phyloP scores from a whole-genome alignment of 2,113 vertebrate species.

The Pseudorectes ferrugineus region DNA sequence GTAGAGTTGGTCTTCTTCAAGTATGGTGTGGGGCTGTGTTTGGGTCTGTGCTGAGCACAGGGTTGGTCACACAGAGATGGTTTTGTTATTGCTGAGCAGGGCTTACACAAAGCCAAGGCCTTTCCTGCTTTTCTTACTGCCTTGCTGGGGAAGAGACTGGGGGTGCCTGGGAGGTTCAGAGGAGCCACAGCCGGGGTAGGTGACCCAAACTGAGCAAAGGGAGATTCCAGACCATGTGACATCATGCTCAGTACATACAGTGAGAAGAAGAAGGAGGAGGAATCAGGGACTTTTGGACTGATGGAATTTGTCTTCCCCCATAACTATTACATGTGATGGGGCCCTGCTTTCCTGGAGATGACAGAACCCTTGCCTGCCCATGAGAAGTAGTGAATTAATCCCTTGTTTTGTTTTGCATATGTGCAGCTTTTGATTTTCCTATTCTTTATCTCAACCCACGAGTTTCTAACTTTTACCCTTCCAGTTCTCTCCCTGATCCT shows the following conservation, averaged over 20 bases:
- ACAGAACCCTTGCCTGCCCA: background rate
- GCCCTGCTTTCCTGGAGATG: background rate
- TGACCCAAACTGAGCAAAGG: background rate
- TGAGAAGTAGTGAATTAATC: background rate
- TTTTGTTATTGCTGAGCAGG: too few relatives aligned
- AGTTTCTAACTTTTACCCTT: background rate
- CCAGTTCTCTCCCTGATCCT: background rate
- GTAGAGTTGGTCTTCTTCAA: too few relatives aligned
- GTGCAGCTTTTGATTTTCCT: background rate
- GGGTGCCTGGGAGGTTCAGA: background rate
- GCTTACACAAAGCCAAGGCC: too few relatives aligned
- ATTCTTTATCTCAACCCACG: background rate
- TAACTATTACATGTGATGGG: background rate
- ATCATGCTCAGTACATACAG: rapidly evolving
- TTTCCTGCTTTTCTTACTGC: rapidly evolving
- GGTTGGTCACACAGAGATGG: too few relatives aligned
- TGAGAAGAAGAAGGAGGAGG: background rate
- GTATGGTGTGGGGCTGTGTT: too few relatives aligned
- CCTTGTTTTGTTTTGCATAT: background rate
- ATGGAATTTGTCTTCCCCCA: background rate
- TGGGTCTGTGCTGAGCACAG: too few relatives aligned
- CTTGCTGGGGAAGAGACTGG: too few relatives aligned
- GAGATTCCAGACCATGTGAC: background rate
- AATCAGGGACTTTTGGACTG: background rate
- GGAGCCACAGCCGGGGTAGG: background rate